Base-by-base conservation (phyloP, 2,797 vertebrate species). In the Acomys russatus region DNA sequence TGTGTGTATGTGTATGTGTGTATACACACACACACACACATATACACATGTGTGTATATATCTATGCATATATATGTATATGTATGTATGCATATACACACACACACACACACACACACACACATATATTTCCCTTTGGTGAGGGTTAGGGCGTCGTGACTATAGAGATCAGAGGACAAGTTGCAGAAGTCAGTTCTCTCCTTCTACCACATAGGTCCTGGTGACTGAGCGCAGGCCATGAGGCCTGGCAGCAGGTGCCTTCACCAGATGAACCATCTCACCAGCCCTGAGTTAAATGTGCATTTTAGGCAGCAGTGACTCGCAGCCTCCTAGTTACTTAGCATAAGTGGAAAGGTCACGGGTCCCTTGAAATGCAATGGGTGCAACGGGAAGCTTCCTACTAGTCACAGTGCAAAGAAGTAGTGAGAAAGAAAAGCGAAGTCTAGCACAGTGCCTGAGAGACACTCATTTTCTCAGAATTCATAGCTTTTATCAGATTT, bases 401-500 rank as follows among this genome's bases (percentile, higher is more conserved):
- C 6, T 70, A 20, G 61, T 38, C 54, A 51, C 22, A 35, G 10
- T 17, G 7, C 33, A 90, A 88, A 82, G 20, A 56, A 11, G 28
- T 9, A 15, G 8, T 71, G 5, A 96, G 54, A 95, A 83, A 82
- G 8, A 61, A 85, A 93, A 94, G 51, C 30, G 66, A 82, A 59
- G 35, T 80, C 63, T 33, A 80, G 22, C 38, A 4, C 44, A 4
- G 30, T 54, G 4, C 1, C 56, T 94, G 82, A 80, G n/a, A 78
- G 3, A 90, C 56, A n/a, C 30, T 88, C 25, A 79, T 68, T 90
- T 97, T 88, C 63, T 89, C 63, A 87, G 22, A 25, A 61, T 49
- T 20, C 49, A 61, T 3, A 88, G 88, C 54, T 79, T 92, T 89
- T 61, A 63, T 84, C 38, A 86, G 12, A 63, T 80, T 89, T 93